Conservation (phyloP, 1,140 invertebrate species). For the Leucophenga varia region DNA sequence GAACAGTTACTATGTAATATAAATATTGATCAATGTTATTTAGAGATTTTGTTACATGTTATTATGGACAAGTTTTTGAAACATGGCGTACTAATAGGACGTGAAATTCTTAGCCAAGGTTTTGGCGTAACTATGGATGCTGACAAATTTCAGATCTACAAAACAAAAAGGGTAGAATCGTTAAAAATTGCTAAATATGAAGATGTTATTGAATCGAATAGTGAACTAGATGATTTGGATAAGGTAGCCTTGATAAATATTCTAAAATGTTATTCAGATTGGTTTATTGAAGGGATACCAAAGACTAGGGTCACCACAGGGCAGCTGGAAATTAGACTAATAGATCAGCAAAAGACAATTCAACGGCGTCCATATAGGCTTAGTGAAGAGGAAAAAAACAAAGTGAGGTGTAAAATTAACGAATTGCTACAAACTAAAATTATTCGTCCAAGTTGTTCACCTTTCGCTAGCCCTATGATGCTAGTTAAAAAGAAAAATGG, state of each 20-base stretch:
- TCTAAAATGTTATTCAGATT: slow-evolving; percentile 1
- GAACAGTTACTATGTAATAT: slow-evolving; percentile 1
- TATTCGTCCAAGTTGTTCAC: slow-evolving; percentile 23
- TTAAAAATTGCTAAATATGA: not conserved
- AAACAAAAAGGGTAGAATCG: slow-evolving; percentile 1
- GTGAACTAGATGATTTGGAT: slow-evolving; percentile 3
- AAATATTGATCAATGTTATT: slow-evolving; percentile 5
- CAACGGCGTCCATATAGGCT: slow-evolving; percentile 14
- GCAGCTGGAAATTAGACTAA: slow-evolving; percentile 9
- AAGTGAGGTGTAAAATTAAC: slow-evolving; percentile 19
- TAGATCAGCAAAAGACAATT: slow-evolving; percentile 16
- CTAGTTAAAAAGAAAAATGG: slow-evolving; percentile 35
- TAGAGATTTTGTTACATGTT: no score
- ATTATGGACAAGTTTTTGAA: slow-evolving; percentile 16
- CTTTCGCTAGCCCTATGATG: no score
- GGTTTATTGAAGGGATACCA: slow-evolving; percentile 7
- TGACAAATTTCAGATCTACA: slow-evolving; percentile 3
- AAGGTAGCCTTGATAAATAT: no score
- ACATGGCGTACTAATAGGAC: slow-evolving; percentile 15
- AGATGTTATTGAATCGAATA: slow-evolving; percentile 4
- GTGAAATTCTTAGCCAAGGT: slow-evolving; percentile 14
- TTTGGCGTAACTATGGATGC: slow-evolving; percentile 7
- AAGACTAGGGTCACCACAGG: slow-evolving; percentile 4
- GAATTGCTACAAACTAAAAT: slow-evolving; percentile 19
- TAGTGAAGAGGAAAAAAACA: slow-evolving; percentile 25